A percentile compares a stretch with the other conserved stretches of the same genome.
phyloP scores from a whole-genome alignment of 92 coral and sea anemone genomes.

The Actinernus sp. region DNA sequence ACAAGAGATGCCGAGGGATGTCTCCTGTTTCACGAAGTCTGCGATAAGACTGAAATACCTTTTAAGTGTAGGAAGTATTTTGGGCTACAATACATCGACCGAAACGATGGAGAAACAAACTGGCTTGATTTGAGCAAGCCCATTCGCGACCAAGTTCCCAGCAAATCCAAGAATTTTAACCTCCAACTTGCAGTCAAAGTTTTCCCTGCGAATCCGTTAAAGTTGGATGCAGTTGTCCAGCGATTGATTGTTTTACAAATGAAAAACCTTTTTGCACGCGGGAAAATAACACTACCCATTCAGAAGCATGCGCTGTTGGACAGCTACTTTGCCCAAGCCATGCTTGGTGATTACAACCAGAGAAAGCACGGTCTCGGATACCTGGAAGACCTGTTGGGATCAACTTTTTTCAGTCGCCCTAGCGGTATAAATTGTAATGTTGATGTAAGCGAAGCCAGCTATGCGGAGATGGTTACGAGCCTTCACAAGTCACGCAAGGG shows the following conservation, averaged over 20 bases:
- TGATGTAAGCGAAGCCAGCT: constrained; percentile 68
- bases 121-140: constrained; percentile 80
- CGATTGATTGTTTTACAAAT: constrained; percentile 65
- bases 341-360: constrained; percentile 76
- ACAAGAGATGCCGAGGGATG: constrained; percentile 42
- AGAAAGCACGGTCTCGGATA: constrained; percentile 81
- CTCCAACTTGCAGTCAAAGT: constrained; percentile 87
- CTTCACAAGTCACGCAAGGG: constrained; percentile 88
- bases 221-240: constrained; percentile 43
- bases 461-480: constrained; percentile 78
- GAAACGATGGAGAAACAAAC: constrained; percentile 83
- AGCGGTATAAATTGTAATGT: constrained; percentile 84
- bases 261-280: constrained; percentile 79
- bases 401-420: constrained; percentile 77
- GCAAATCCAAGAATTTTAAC: constrained; percentile 51
- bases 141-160: constrained; percentile 24
- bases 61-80: constrained; percentile 63
- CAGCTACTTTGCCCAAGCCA: constrained; percentile 91
- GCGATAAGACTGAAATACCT: constrained; percentile 75
- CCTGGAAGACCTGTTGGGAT: constrained; percentile 83
- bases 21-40: constrained; percentile 67
- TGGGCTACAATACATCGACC: constrained; percentile 85
- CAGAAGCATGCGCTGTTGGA: constrained; percentile 84
- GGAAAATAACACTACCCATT: constrained; percentile 66
- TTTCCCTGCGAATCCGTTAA: constrained; percentile 76